Conservation (phyloP, 92 coral and sea anemone species). For the Chrysogorgia sp. region DNA sequence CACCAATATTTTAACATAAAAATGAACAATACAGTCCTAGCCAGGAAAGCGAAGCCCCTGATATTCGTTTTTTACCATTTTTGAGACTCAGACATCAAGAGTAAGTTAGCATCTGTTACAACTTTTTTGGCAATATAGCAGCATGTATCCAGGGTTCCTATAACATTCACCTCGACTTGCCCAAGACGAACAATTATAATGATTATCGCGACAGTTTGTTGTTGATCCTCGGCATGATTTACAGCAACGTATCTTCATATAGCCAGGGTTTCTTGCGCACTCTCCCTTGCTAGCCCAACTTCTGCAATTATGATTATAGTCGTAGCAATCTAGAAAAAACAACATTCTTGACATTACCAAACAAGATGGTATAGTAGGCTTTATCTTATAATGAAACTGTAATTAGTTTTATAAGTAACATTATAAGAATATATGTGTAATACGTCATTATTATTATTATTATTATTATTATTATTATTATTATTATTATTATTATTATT, state of each 20-base stretch:
- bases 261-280: constrained; percentile 7
- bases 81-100: too few relatives aligned
- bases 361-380: background rate
- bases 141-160: background rate
- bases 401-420: too few relatives aligned
- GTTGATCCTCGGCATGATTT: background rate
- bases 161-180: constrained; percentile 65
- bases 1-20: too few relatives aligned
- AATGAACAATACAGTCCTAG: too few relatives aligned
- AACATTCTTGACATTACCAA: background rate
- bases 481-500: too few relatives aligned
- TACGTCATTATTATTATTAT: too few relatives aligned
- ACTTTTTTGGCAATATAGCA: background rate
- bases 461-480: too few relatives aligned
- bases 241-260: constrained; percentile 11
- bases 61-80: too few relatives aligned
- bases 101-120: background rate
- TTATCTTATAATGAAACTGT: too few relatives aligned
- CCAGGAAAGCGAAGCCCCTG: too few relatives aligned
- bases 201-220: constrained; percentile 57
- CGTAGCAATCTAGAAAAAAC: constrained; percentile 13
- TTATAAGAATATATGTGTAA: too few relatives aligned
- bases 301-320: background rate
- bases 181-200: constrained; percentile 63
- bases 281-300: constrained; percentile 17